Evolutionary conservation across 1,140 invertebrate species (phyloP).

Genomic region (Drosophila albomicans): DNA sequence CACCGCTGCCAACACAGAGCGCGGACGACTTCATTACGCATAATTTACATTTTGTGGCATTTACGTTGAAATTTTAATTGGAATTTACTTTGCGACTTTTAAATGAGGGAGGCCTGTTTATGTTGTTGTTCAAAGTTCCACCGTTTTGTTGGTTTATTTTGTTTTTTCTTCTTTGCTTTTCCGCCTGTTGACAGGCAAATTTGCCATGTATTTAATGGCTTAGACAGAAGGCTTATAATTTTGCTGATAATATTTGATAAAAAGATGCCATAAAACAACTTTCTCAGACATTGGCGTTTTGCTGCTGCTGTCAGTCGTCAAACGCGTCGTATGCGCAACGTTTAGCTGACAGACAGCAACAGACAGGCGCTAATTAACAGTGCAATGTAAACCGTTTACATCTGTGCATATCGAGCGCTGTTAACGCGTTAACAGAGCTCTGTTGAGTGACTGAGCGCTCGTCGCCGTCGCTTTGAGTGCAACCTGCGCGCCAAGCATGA

Average conservation of each 20-base stretch:
- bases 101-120: conserved; percentile 10
- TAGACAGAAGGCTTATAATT: conserved; percentile 59
- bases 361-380: conserved; percentile 23
- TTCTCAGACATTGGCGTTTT: background rate
- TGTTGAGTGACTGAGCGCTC: conserved; percentile 24
- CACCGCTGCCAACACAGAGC: conserved; percentile 34
- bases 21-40: conserved; percentile 73
- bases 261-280: conserved; percentile 29
- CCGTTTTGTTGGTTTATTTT: conserved; percentile 24
- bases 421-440: conserved; percentile 51
- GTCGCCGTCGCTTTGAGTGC: conserved; percentile 58
- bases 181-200: conserved; percentile 78
- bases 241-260: conserved; percentile 31
- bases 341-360: background rate
- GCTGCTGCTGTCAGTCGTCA: conserved; percentile 1
- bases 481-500: conserved; percentile 63
- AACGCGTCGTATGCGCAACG: conserved; percentile 37
- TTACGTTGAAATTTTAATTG: conserved; percentile 82
- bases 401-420: conserved; percentile 12
- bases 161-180: conserved; percentile 29
- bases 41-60: conserved; percentile 83
- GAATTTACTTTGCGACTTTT: conserved; percentile 76
- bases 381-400: conserved; percentile 59
- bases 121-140: conserved; percentile 62
- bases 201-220: conserved; percentile 79